Evolutionary conservation across 2,797 vertebrate species (phyloP), one percentile per base, ranked within the genome.

Genomic region (Nannoperca obscura): DNA sequence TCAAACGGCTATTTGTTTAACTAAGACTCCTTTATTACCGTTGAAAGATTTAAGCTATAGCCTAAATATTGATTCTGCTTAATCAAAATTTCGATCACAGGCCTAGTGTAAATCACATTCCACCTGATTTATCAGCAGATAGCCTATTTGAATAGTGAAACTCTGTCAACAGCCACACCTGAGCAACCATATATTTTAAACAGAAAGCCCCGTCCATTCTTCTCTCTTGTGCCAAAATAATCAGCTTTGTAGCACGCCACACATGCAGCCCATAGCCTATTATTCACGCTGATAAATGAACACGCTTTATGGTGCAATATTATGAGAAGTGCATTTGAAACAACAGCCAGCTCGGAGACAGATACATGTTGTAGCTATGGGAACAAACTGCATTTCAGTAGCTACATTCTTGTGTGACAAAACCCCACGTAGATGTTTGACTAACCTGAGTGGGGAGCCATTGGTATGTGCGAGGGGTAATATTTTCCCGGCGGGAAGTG

Each of bases 371-470:
- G 40, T 53, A 6, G 7, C 24, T 66, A 22, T 44, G 32, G 14
- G 30, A 57, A 24, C 44, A 40, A 44, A 36, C 15, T 42, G 34
- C 58, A 75, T 69, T 63, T 62, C 53, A 63, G 34, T 22, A 6
- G 73, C 40, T 27, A 17, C 57, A 81, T 83, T 30, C 0, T 34
- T 54, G 38, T 61, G 58, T 59, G 71, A 80, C 52, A 59, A 63
- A 50, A 44, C 24, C 24, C 32, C 15, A 34, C 19, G 50, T 20
- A 30, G 36, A 53, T 74, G 55, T 69, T 85, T 49, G 60, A 93
- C 94, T 88, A 70, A 99, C 98, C 98, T 97, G 98, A 96, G 94
- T 99, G 98, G 76, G 97, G 95, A 92, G 97, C 97, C 98, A 98
- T 97, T 87, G 97, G 96, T 93, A 99, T 95, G 93, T 97, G 97